phyloP scores from a whole-genome alignment of 2,113 vertebrate species.

The Sander vitreus region DNA sequence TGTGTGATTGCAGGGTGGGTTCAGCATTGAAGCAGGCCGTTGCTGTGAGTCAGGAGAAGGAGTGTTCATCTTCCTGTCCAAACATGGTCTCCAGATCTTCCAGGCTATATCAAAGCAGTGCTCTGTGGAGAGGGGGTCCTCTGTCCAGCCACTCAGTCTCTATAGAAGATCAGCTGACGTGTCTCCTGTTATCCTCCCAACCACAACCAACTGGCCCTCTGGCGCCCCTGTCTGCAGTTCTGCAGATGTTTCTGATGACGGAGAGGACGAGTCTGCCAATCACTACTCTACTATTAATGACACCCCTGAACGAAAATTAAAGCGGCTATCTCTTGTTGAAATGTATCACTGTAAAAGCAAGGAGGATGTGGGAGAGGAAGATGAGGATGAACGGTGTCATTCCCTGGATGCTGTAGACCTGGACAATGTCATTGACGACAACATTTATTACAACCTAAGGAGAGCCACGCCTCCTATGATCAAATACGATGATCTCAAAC shows the following conservation, averaged over 20 bases:
- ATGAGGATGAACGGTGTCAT: constrained; percentile 23
- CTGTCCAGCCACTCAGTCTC: neutral
- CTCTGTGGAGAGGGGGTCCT: constrained; percentile 24
- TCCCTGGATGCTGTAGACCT: constrained; percentile 44
- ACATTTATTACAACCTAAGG: constrained; percentile 58
- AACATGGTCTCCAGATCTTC: constrained; percentile 80
- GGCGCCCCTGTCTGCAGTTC: neutral
- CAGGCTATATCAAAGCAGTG: constrained; percentile 72
- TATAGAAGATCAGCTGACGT: constrained; percentile 21
- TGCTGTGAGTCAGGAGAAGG: constrained; percentile 90
- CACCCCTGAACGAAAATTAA: neutral
- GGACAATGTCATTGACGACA: constrained; percentile 2
- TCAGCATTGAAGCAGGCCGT: constrained; percentile 90
- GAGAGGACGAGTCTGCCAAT: neutral
- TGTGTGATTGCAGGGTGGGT: constrained; percentile 76
- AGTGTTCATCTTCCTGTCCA: constrained; percentile 88
- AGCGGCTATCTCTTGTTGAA: neutral
- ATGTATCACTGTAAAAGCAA: constrained; percentile 3
- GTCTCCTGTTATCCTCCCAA: neutral
- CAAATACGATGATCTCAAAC: neutral
- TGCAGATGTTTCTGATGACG: constrained; percentile 12
- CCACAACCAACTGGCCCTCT: neutral
- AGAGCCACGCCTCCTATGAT: constrained; percentile 3
- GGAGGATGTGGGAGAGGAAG: constrained; percentile 31
- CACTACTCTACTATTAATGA: constrained; percentile 45